A percentile compares a stretch with the other conserved stretches of the same genome.
Conservation (phyloP, 53 echinoderm and acorn worm species). For the Holothuria scabra region DNA sequence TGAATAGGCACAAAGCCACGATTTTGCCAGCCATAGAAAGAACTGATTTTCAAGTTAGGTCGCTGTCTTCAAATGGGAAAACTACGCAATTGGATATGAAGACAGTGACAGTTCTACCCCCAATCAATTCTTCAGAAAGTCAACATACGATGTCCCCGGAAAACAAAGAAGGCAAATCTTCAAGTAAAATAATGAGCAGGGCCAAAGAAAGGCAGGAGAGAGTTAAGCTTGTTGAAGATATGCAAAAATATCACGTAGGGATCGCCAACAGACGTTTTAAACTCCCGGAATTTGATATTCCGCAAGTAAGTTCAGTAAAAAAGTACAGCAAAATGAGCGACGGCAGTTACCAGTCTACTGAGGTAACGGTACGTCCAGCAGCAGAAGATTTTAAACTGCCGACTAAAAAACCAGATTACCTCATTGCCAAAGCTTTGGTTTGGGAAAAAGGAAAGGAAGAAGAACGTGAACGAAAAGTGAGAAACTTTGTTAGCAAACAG, state of each 20-base stretch:
- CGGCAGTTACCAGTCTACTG: slow-evolving; percentile 87
- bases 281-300: slow-evolving; percentile 71
- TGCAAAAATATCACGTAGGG: slow-evolving; percentile 73
- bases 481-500: slow-evolving; percentile 59
- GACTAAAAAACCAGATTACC: slow-evolving; percentile 72
- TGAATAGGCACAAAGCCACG: no score
- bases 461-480: slow-evolving; percentile 69
- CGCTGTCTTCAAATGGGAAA: no score
- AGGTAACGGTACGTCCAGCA: slow-evolving; percentile 77
- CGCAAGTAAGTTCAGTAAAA: slow-evolving; percentile 66
- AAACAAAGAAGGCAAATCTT: no score
- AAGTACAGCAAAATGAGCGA: slow-evolving; percentile 72
- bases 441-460: slow-evolving; percentile 71
- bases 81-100: no score
- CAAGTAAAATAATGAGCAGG: no score
- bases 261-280: slow-evolving; percentile 73
- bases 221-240: not conserved
- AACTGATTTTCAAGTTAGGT: no score
- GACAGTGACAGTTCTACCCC: no score
- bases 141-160: slow-evolving; percentile 4
- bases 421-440: slow-evolving; percentile 77
- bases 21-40: no score
- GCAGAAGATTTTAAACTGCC: slow-evolving; percentile 83
- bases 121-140: not conserved
- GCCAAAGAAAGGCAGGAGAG: no score